phyloP scores from a whole-genome alignment of 1,140 invertebrate species.

The Xylocopa sonorina region DNA sequence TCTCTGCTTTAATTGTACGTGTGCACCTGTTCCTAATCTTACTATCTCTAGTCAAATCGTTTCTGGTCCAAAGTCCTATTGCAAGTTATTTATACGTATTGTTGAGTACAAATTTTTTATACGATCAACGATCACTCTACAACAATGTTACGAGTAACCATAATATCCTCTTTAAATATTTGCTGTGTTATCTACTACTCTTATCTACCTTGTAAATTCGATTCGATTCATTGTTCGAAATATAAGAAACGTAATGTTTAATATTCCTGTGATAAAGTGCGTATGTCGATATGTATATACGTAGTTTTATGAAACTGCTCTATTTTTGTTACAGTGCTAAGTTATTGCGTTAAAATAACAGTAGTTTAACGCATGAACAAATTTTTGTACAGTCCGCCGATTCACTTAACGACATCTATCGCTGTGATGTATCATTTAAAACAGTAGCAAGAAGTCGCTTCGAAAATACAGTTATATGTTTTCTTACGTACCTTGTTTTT shows the following conservation, averaged over 20 bases:
- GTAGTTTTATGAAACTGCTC: background rate
- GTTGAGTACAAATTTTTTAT: background rate
- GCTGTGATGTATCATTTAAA: background rate
- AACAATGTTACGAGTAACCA: background rate
- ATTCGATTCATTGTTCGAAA: background rate
- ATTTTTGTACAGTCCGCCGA: constrained; percentile 15
- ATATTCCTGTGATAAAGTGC: background rate
- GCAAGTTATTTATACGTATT: background rate
- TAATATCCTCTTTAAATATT: background rate
- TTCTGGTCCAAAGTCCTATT: background rate
- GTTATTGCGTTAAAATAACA: background rate
- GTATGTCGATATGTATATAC: background rate
- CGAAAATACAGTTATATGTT: background rate
- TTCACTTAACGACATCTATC: background rate
- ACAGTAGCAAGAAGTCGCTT: background rate
- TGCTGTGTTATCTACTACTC: background rate
- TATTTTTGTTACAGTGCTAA: background rate
- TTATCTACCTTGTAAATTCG: background rate
- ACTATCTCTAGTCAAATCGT: no score
- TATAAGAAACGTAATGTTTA: background rate
- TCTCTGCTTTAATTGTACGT: background rate
- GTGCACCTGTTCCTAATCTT: constrained; percentile 14
- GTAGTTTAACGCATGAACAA: background rate
- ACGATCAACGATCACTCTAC: background rate
- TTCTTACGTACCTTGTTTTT: background rate